Base-by-base conservation (phyloP, 2,888 invertebrate genomes). In the Andricus curvator region DNA sequence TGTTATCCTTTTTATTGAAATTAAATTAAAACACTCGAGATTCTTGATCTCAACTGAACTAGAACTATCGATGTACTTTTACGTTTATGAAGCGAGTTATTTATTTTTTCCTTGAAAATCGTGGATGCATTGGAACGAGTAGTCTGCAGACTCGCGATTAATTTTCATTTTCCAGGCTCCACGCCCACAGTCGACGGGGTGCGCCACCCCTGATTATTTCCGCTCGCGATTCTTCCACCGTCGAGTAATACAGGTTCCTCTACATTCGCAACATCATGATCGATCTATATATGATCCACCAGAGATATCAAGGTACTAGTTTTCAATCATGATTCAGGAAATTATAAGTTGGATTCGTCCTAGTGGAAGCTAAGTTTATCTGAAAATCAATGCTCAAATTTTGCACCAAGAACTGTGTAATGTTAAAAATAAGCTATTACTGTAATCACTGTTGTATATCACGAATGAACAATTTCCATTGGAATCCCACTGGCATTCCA, bases 81-180 rank as follows among this genome's bases (percentile, higher is more conserved):
- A 56, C 51, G 56, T 56, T 33, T 48, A 51, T 29, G 15, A 56
- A 56, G 56, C 25, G 25, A 70, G 56, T 74, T 74, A 74, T 56
- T 74, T 74, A 74, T 74, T 74, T 33, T 68, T 80, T 68, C 25
- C 33, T 68, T 66, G 62, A 78, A 83, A 83, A 82, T 82, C 80
- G 81, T 80, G 60, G 66, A 44, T 64, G 65, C 78, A 70, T 78
- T 70, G 82, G 79, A 82, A 79, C 80, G 81, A 82, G 80, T 77
- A 56, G 83, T 81, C 81, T 80, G 79, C 80, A 67, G 68, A 77
- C 74, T 84, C 81, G 84, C 85, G 83, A 87, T 87, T 86, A 86
- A 86, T 86, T 85, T 84, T 85, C 86, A 83, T 85, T 85, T 86
- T 83, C 83, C 84, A 82, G 82, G 76, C 83, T 80, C 77, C 83